Base-by-base conservation (phyloP, 2,888 invertebrate species). In the Sceliomorpha sp. region DNA sequence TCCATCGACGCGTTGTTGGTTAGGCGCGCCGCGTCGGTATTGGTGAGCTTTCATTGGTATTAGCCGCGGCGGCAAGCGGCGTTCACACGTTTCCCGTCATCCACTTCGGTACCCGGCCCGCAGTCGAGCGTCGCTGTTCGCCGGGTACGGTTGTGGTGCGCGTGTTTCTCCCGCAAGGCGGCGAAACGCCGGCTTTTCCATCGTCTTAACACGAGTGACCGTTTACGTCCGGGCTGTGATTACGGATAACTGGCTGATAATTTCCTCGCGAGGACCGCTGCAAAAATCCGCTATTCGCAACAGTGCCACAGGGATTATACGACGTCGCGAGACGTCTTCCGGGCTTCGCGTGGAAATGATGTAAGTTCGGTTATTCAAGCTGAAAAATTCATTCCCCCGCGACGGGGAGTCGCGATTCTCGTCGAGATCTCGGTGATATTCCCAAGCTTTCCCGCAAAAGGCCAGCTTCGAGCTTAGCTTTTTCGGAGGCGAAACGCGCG, bases 1-100 rank as follows among this genome's bases (percentile, higher is more conserved):
- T 51, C 40, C 59, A 45, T 50, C 50, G 63, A 24, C 55, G 50
- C 59, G 67, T 59, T 50, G 34, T 56, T 55, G 67, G 63, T 48
- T 50, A 64, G 56, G 64, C 55, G 53, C 47, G 60, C 32, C 39
- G 29, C 51, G 26, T 40, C 10, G 53, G 68, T 69, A 44, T 66
- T 66, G 68, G 68, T 64, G 72, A 45, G 59, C 58, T 60, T 64
- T 77, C 72, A 74, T 80, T 78, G 81, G 77, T 77, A 76, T 80
- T 77, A 74, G 75, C 53, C 70, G 72, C 69, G 69, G 69, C 72
- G 73, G 82, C 82, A 82, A 82, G 82, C 82, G 82, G 83, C 84
- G 85, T 84, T 85, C 84, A 84, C 85, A 84, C 85, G 84, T 84
- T 83, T 79, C 79, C 82, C 83, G 82, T 81, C 83, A 80, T 82